Conservation (phyloP, 2,113 vertebrate species). For the Theristicus caerulescens region DNA sequence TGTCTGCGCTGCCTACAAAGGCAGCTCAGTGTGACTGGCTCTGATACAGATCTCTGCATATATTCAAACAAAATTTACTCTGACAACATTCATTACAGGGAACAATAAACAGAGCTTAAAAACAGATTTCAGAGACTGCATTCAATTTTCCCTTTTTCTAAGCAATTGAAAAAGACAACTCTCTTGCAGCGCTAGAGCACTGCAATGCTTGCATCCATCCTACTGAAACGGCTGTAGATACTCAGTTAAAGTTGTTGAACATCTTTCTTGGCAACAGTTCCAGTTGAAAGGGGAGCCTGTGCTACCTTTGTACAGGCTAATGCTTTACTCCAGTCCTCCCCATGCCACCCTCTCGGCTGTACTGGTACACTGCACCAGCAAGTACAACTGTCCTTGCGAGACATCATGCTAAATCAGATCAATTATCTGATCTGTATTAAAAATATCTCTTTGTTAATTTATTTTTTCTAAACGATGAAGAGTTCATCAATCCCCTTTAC, state of each 20-base stretch:
- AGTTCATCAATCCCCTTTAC: background rate
- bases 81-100: background rate
- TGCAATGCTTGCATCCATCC: background rate
- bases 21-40: background rate
- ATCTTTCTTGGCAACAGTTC: background rate
- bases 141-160: background rate
- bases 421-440: background rate
- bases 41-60: background rate
- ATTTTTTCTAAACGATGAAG: background rate
- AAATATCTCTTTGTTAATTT: background rate
- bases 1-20: background rate
- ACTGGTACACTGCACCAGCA: background rate
- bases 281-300: background rate
- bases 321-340: background rate
- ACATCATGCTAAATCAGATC: background rate
- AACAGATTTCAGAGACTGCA: slow-evolving; percentile 1
- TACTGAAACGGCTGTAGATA: background rate
- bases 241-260: background rate
- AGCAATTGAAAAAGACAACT: background rate
- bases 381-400: background rate
- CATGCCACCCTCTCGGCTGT: background rate
- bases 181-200: rapidly evolving
- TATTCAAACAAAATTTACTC: background rate
- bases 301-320: background rate
- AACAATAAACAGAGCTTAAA: slow-evolving; percentile 16